phyloP scores from a whole-genome alignment of 2,888 invertebrate genomes.

The Trachelus troglodyta region DNA sequence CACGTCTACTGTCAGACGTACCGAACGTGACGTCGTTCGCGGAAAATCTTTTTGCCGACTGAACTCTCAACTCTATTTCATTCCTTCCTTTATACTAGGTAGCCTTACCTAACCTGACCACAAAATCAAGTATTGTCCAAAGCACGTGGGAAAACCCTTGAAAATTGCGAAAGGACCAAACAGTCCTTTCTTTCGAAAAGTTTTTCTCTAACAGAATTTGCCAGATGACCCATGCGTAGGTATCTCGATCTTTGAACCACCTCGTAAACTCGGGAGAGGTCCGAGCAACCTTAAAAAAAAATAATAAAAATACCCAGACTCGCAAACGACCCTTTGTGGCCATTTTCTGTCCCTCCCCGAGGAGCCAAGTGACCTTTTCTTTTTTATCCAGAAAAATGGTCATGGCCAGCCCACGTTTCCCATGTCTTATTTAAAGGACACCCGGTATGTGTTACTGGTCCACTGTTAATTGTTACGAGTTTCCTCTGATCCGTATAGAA shows the following conservation, averaged over 20 bases:
- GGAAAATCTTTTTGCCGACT: constrained; percentile 41
- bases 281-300: not conserved
- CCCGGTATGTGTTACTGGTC: not conserved
- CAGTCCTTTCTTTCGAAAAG: not conserved
- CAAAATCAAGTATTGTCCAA: not conserved
- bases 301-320: not conserved
- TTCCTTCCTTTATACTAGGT: not conserved
- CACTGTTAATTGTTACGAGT: constrained; percentile 45
- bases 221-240: not conserved
- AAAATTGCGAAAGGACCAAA: not conserved
- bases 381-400: constrained; percentile 1
- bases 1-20: constrained; percentile 53
- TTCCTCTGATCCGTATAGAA: constrained; percentile 45
- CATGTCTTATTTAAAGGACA: constrained; percentile 5
- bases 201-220: no score
- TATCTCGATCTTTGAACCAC: not conserved
- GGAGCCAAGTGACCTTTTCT: not conserved
- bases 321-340: not conserved
- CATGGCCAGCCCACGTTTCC: constrained; percentile 1
- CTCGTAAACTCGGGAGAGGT: not conserved
- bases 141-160: not conserved
- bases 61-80: not conserved
- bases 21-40: constrained; percentile 57
- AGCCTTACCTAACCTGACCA: not conserved
- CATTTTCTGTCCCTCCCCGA: not conserved